Conservation (phyloP, 2,113 vertebrate species). For the Lutjanus erythropterus region DNA sequence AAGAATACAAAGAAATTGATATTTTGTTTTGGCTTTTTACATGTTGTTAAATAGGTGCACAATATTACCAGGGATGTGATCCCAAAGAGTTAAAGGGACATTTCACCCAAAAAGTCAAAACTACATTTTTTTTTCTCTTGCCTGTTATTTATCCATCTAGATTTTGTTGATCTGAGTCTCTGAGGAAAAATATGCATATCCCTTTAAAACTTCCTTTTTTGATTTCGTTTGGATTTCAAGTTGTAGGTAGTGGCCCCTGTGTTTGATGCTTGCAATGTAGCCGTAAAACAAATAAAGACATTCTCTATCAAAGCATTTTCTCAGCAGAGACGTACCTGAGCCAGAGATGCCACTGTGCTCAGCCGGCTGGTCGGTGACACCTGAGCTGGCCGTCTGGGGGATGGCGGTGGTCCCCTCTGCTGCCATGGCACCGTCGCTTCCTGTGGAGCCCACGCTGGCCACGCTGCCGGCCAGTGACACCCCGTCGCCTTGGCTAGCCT, state of each 20-base stretch:
- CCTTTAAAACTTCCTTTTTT: too few relatives aligned
- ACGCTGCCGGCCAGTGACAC: conserved; percentile 82
- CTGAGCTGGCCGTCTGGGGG: conserved; percentile 89
- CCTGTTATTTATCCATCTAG: too few relatives aligned
- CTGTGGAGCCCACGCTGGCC: conserved; percentile 82
- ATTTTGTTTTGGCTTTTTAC: too few relatives aligned
- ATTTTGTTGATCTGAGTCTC: too few relatives aligned
- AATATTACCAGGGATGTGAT: too few relatives aligned
- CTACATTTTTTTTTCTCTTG: too few relatives aligned
- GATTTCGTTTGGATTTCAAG: too few relatives aligned
- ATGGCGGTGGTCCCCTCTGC: conserved; percentile 88
- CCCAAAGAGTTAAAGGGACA: too few relatives aligned
- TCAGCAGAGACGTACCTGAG: conserved; percentile 53
- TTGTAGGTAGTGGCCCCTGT: not conserved
- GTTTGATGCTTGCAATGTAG: not conserved
- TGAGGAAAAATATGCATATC: too few relatives aligned
- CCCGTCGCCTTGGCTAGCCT: conserved; percentile 87
- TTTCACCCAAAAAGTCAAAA: too few relatives aligned
- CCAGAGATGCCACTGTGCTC: conserved; percentile 75
- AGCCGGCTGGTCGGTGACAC: conserved; percentile 87
- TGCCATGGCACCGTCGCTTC: conserved; percentile 90
- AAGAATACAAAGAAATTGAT: too few relatives aligned
- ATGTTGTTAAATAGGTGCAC: too few relatives aligned
- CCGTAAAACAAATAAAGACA: not conserved
- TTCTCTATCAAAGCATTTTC: not conserved